phyloP scores from a whole-genome alignment of 2,888 invertebrate genomes.

The Gymnocheta viridis region DNA sequence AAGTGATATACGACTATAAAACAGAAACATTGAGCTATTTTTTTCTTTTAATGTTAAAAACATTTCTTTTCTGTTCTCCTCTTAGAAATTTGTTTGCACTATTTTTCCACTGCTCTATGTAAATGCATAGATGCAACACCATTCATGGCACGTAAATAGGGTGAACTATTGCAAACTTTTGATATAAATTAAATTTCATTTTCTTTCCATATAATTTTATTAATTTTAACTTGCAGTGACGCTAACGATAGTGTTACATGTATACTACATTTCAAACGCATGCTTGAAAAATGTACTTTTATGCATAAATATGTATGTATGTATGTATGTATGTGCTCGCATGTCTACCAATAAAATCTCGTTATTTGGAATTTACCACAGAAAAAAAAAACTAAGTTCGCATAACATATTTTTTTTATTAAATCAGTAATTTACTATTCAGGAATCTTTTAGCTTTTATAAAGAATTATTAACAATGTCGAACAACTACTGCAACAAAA shows the following conservation, averaged over 20 bases:
- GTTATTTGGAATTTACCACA: too few relatives aligned
- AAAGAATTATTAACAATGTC: background rate
- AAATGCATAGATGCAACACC: slow-evolving; percentile 21
- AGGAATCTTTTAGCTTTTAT: background rate
- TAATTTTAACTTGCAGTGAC: slow-evolving; percentile 49
- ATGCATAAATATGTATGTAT: too few relatives aligned
- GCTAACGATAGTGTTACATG: background rate
- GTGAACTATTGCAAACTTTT: slow-evolving; percentile 59
- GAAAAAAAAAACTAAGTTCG: too few relatives aligned
- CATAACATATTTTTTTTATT: background rate
- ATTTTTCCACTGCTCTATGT: background rate
- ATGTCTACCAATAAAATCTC: too few relatives aligned
- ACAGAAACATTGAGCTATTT: slow-evolving; percentile 30
- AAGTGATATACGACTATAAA: background rate
- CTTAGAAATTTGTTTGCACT: background rate
- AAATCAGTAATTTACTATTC: background rate
- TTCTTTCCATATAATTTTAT: slow-evolving; percentile 57
- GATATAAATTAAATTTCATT: slow-evolving; percentile 62
- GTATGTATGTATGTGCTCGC: too few relatives aligned
- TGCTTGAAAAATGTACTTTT: background rate
- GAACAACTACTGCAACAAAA: background rate
- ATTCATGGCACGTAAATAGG: slow-evolving; percentile 52
- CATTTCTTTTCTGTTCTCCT: slow-evolving; percentile 7
- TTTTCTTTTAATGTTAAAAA: slow-evolving; percentile 33
- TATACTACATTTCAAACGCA: background rate